These are phyloP conservation scores for Drosophila ercepeae DNA, from an alignment of 1,140 invertebrate species.

Conservation along the genomic window DNA sequence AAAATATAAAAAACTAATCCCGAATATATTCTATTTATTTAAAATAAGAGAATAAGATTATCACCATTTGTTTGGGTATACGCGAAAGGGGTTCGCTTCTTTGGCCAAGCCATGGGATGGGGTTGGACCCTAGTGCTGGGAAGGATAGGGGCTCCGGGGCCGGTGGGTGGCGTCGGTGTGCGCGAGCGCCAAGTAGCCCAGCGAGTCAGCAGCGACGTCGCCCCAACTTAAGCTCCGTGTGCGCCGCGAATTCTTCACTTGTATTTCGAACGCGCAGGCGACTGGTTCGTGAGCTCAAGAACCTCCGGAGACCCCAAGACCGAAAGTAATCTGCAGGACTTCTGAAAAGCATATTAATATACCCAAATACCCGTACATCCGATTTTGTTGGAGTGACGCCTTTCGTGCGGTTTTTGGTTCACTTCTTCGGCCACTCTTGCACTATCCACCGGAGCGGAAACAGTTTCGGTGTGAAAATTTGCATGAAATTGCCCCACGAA, in stretches of 20 bases:
- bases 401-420: constrained; percentile 44
- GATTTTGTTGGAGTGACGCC: constrained; percentile 39
- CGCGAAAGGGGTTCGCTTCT: neutral
- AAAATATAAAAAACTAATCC: no score
- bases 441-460: constrained; percentile 38
- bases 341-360: neutral
- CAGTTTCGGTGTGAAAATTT: constrained; percentile 51
- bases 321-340: neutral
- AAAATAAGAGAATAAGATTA: neutral
- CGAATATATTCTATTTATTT: no score
- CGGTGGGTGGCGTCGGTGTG: constrained; percentile 33
- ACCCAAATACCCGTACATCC: constrained; percentile 20
- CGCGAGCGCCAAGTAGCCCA: constrained; percentile 58
- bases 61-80: neutral
- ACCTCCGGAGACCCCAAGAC: constrained; percentile 1
- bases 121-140: neutral
- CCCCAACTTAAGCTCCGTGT: constrained; percentile 77
- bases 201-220: constrained; percentile 37
- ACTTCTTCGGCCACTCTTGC: constrained; percentile 4
- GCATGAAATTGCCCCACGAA: constrained; percentile 46
- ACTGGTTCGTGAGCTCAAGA: constrained; percentile 51
- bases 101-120: neutral
- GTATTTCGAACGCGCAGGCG: constrained; percentile 73
- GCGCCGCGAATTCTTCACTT: constrained; percentile 78
- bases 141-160: constrained; percentile 4